Base-by-base conservation (phyloP, 1,140 invertebrate species). In the Armadillidium nasatum region DNA sequence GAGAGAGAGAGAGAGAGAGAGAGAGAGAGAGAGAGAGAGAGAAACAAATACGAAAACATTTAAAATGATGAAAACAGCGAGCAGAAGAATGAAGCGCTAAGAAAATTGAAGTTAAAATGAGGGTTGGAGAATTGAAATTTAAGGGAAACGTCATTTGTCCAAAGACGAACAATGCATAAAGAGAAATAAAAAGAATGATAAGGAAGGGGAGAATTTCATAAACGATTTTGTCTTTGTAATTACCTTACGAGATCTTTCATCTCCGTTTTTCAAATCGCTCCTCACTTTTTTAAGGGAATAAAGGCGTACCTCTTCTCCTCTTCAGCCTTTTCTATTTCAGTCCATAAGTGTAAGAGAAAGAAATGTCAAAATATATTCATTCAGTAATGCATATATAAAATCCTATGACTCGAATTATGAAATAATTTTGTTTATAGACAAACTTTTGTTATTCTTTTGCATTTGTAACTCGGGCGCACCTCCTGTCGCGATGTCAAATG, bases 141-240 rank as follows among this genome's bases (percentile, higher is more conserved):
- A 60, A 60, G 50, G 50, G 19, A 60, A 60, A 60, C 19, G 50
- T 60, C 50, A 60, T 60, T 60, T 60, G 50, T 60, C 11, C 11
- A 60, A 60, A 19, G 50, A 60, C 11, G 50, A 60, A 60, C 50
- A 60, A 60, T 60, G 50, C 50, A 60, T 50, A 60, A 60, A 19
- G 50, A 60, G 50, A 60, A 60, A 60, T 60, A 60, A 60, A 60
- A 60, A 19, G 50, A 13, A 60, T 60, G 50, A 60, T 15, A 60
- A 19, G 50, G 19, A 60, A 60, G 50, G 50, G 50, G 50, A 60
- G 50, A 60, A 60, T 60, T 60, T 60, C 50, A 60, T 60, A 60
- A 60, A 60, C 50, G 50, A 60, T 60, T 60, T 60, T 60, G 50
- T 60, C 50, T 60, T 60, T 60, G 50, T 60, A 60, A 60, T 60